Percentiles rank a stretch among this genome's conserved stretches.
phyloP scores from a whole-genome alignment of 2,113 vertebrate species.

The Brachionichthys hirsutus region DNA sequence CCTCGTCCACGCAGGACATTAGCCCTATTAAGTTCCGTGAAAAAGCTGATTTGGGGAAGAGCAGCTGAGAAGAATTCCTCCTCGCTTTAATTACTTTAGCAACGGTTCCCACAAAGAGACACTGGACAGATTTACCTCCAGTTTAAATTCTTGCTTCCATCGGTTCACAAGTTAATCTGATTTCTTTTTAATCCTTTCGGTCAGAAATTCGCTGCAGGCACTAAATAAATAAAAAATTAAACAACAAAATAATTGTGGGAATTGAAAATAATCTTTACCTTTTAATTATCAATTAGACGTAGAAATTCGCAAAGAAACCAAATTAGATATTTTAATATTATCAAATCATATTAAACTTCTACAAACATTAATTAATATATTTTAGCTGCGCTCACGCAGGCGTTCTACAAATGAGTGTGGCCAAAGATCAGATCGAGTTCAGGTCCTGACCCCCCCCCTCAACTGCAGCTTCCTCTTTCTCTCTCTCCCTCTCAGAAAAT shows the following conservation, averaged over 20 bases:
- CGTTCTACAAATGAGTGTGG: slow-evolving; percentile 47
- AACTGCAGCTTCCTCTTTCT: slow-evolving; percentile 21
- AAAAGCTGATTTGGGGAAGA: slow-evolving; percentile 89
- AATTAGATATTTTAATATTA: too few species aligned
- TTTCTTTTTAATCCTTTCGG: slow-evolving; percentile 71
- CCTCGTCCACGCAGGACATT: slow-evolving; percentile 84
- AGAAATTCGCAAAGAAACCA: too few species aligned
- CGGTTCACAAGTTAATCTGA: slow-evolving; percentile 95
- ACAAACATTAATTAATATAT: too few species aligned
- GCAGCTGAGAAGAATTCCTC: slow-evolving; percentile 90
- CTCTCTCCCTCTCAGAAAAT: slow-evolving; percentile 59
- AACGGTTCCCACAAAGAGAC: slow-evolving; percentile 91
- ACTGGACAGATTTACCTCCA: slow-evolving; percentile 90
- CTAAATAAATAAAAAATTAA: slow-evolving; percentile 24
- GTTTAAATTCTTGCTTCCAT: slow-evolving; percentile 94
- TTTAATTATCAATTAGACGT: too few species aligned
- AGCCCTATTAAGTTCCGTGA: slow-evolving; percentile 84
- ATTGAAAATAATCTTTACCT: too few species aligned
- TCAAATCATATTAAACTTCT: too few species aligned
- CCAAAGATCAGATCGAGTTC: slow-evolving; percentile 71
- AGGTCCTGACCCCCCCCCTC: slow-evolving; percentile 43
- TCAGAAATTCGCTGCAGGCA: slow-evolving; percentile 52
- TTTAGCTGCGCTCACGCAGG: slow-evolving; percentile 1
- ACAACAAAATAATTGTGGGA: too few species aligned
- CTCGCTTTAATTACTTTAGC: slow-evolving; percentile 96